Base-by-base conservation (phyloP, 2,888 invertebrate species). In the Timandra comae region DNA sequence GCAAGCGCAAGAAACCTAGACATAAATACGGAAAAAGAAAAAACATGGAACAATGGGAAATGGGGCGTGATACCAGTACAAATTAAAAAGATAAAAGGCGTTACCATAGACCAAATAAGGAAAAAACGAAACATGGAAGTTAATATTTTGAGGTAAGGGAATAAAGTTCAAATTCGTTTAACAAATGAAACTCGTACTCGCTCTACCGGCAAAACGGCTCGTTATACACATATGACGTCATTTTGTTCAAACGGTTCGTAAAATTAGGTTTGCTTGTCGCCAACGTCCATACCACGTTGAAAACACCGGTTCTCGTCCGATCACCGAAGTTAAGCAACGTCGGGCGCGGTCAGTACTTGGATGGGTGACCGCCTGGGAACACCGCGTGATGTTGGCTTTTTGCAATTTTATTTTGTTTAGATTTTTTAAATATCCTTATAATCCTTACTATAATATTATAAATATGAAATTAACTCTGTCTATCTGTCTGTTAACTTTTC, bases 361-460 rank as follows among this genome's bases (percentile, higher is more conserved):
- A 78, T 78, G 73, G 76, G 77, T 77, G 77, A 77, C 77, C 73
- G 72, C 75, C 70, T 75, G 73, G 74, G 71, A 75, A 75, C 69
- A 75, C 73, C 66, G 55, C 70, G 70, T 74, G 66, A 56, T 54
- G 66, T 70, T 68, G 66, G 63, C 64, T 62, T 63, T 63, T 63
- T 65, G 41, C 7, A 12, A n/a, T 12, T 20, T 5, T 7, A 3
- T 26, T 13, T n/a, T 9, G 9, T 6, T 23, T 8, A 3, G 9
- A 1, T n/a, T 12, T 31, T 8, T 23, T 16, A 16, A 16, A 16
- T 16, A 16, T 16, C 5, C 5, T 16, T 16, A 4, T 16, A 16
- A 16, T 16, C n/a, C n/a, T n/a, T n/a, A n/a, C n/a, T n/a, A n/a
- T n/a, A n/a, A n/a, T n/a, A n/a, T n/a, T n/a, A n/a, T n/a, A n/a